Evolutionary conservation across 2,888 invertebrate genomes (phyloP).

Genomic region (Drosophila robusta): DNA sequence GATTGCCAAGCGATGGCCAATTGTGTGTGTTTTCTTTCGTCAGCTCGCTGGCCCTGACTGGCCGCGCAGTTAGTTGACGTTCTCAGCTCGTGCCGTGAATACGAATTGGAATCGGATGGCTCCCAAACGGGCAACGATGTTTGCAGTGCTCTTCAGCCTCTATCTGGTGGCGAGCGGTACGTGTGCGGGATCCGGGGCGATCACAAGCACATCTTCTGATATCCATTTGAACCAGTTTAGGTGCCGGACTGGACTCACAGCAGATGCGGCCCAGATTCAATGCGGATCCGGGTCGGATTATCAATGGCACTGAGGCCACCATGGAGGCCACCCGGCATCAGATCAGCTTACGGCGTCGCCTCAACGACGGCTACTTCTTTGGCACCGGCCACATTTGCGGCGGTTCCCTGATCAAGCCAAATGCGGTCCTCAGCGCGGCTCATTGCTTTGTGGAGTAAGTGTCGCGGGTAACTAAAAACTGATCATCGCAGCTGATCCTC

Average conservation of each 20-base stretch:
- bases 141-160: constrained; percentile 17
- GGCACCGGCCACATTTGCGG: constrained; percentile 83
- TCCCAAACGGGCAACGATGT: constrained; percentile 10
- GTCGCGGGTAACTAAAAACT: background rate
- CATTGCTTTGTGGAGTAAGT: constrained; percentile 83
- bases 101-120: constrained; percentile 34
- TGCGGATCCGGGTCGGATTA: constrained; percentile 70
- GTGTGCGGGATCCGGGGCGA: background rate
- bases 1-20: constrained; percentile 34
- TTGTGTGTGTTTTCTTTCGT: background rate
- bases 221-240: constrained; percentile 3
- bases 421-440: constrained; percentile 79
- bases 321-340: constrained; percentile 78
- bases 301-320: constrained; percentile 71
- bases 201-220: background rate
- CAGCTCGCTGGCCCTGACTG: constrained; percentile 2
- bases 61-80: constrained; percentile 51
- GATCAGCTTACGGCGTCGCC: constrained; percentile 73
- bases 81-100: constrained; percentile 44
- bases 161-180: constrained; percentile 13
- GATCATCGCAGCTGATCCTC: background rate
- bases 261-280: constrained; percentile 53
- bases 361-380: constrained; percentile 73
- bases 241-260: background rate
- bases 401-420: constrained; percentile 73